Base-by-base conservation (phyloP, 2,888 invertebrate species). In the Matsumyia berberina region DNA sequence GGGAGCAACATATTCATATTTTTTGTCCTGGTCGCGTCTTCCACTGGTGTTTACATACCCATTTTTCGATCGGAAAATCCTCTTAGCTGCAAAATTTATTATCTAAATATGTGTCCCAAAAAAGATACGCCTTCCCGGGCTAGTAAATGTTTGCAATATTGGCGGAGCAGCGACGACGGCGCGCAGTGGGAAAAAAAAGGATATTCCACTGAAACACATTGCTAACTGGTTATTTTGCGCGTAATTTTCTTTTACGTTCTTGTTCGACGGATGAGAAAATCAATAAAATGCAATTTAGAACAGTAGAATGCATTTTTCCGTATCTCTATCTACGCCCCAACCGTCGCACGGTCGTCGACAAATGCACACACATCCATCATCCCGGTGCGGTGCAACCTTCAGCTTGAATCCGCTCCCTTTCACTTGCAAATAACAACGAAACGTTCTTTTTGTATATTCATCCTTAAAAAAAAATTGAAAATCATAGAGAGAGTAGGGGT, bases 241-340 rank as follows among this genome's bases (percentile, higher is more conserved):
- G 67, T 29, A 77, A 73, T 78, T 69, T 83, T 78, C 83, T 72
- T 76, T 42, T 9, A 31, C 11, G 31, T 57, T 11, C 64, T 53
- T 53, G 62, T 62, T 49, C 44, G 53, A 46, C 37, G 24, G 57
- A 74, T 60, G 49, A 64, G 46, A 67, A 73, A 76, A 86, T 86
- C 86, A 73, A 86, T 86, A 73, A 72, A 86, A 81, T 86, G 72
- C 86, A 86, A 81, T 81, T 86, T 86, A 76, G 79, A 86, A 81
- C 60, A 72, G 62, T 67, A 37, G 70, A 86, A 58, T 80, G 66
- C 60, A 72, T 55, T 60, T 80, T 79, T 79, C 15, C 49, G 17
- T 51, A 9, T 49, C n/a, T 29, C 35, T 15, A 17, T 42, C 15
- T 46, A 9, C 2, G 17, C 11, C 17, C 8, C 8, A 46, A 37